Percentiles rank a stretch among this genome's conserved stretches.
Evolutionary conservation across 2,113 vertebrate genomes (phyloP).

Genomic region (Balaeniceps rex): DNA sequence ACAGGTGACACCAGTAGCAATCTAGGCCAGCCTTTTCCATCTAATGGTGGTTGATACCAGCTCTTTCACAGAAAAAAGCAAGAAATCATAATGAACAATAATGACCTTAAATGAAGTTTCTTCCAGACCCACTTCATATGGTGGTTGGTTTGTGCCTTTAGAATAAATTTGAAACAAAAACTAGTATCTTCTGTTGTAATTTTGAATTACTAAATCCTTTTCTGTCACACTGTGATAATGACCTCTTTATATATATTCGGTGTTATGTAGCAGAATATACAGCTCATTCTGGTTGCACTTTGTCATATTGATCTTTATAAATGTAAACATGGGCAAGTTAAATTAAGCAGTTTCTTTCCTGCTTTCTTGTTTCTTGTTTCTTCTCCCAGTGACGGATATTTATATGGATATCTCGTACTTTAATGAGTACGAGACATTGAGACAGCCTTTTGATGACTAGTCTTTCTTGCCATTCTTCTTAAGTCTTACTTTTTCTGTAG

Average conservation of each 20-base stretch:
- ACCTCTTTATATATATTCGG: not conserved
- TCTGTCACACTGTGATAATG: not conserved
- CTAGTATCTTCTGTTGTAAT: not conserved
- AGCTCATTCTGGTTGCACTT: not conserved
- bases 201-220: not conserved
- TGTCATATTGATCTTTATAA: not conserved
- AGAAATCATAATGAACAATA: not conserved
- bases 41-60: not conserved
- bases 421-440: not conserved
- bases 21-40: not conserved
- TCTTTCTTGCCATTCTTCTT: not conserved
- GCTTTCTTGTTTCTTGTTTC: not conserved
- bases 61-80: not conserved
- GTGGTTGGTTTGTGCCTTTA: not conserved
- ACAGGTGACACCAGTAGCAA: not conserved
- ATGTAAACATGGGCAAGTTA: not conserved
- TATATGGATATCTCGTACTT: too few species aligned
- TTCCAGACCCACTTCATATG: not conserved
- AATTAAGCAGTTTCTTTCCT: not conserved
- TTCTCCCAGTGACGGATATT: not conserved
- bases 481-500: not conserved
- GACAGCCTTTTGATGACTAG: not conserved
- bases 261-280: not conserved
- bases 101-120: not conserved
- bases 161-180: not conserved